phyloP scores from a whole-genome alignment of 1,140 invertebrate species.

The Lucilia cuprina region DNA sequence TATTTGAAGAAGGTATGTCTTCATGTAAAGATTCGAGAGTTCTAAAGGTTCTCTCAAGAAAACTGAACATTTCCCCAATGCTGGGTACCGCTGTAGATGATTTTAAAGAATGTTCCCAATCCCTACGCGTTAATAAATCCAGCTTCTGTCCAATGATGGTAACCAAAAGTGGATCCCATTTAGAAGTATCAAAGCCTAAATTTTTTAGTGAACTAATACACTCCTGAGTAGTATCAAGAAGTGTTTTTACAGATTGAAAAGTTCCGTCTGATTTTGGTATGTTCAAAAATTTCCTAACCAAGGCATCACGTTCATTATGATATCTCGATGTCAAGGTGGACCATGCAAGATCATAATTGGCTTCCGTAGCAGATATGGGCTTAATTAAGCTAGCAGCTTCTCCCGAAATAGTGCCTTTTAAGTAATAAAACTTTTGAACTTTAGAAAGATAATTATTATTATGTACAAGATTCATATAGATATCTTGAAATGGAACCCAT shows the following conservation, averaged over 20 bases:
- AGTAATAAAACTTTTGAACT: constrained; percentile 30
- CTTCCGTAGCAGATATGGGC: constrained; percentile 14
- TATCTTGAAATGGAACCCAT: constrained; percentile 27
- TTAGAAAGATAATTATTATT: constrained; percentile 23
- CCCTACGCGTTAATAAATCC: neutral
- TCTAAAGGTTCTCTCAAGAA: constrained; percentile 29
- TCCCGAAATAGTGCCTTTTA: neutral
- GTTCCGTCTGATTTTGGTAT: neutral
- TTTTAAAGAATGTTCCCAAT: constrained; percentile 31
- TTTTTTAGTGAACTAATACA: constrained; percentile 20
- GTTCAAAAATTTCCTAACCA: neutral
- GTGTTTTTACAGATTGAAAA: neutral
- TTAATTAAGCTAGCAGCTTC: constrained; percentile 22
- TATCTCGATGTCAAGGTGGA: neutral
- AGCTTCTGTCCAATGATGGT: constrained; percentile 5
- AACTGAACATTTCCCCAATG: neutral
- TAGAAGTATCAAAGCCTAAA: neutral
- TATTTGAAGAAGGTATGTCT: neutral
- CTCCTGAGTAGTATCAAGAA: constrained; percentile 25
- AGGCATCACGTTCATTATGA: constrained; percentile 9
- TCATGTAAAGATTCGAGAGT: constrained; percentile 26
- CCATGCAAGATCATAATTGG: constrained; percentile 27
- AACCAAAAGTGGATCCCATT: constrained; percentile 23
- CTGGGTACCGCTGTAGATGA: neutral
- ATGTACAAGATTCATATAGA: constrained; percentile 29